A percentile compares a stretch with the other conserved stretches of the same genome.
Evolutionary conservation across 2,888 invertebrate species (phyloP).

Genomic region (Apotomis capreana): DNA sequence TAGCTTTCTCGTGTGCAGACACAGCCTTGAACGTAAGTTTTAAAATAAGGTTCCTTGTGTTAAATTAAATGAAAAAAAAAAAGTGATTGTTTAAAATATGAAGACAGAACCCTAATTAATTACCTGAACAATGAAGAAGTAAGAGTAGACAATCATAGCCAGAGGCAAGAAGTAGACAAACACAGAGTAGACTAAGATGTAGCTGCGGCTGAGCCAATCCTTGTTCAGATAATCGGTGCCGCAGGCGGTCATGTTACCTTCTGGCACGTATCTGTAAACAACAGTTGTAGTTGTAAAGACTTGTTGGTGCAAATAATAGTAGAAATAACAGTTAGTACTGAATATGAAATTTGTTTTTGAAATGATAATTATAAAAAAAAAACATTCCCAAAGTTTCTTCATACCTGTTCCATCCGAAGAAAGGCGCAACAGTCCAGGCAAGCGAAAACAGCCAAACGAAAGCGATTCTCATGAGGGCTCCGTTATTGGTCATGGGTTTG

Average conservation of each 20-base stretch:
- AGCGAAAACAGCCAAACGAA: slow-evolving; percentile 87
- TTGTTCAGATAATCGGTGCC: slow-evolving; percentile 90
- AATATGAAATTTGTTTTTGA: no score
- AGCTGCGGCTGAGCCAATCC: slow-evolving; percentile 86
- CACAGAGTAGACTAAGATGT: slow-evolving; percentile 86
- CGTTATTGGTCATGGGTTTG: slow-evolving; percentile 88
- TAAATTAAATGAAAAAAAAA: neutral
- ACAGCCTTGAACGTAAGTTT: slow-evolving; percentile 80
- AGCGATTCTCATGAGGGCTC: slow-evolving; percentile 87
- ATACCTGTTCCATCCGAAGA: slow-evolving; percentile 89
- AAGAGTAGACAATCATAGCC: slow-evolving; percentile 88
- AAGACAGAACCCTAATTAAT: neutral
- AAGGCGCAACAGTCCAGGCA: slow-evolving; percentile 88
- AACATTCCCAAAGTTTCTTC: no score
- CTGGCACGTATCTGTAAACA: slow-evolving; percentile 87
- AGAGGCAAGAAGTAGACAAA: slow-evolving; percentile 88
- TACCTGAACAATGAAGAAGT: slow-evolving; percentile 89
- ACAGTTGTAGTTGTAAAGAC: no score
- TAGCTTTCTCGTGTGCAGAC: slow-evolving; percentile 88
- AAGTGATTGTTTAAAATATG: neutral
- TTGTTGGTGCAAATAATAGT: no score
- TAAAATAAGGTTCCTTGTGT: neutral
- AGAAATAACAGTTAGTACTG: no score
- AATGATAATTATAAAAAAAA: no score
- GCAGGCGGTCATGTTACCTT: slow-evolving; percentile 93